phyloP scores from a whole-genome alignment of 2,888 invertebrate species.

The Limnephilus auricula region DNA sequence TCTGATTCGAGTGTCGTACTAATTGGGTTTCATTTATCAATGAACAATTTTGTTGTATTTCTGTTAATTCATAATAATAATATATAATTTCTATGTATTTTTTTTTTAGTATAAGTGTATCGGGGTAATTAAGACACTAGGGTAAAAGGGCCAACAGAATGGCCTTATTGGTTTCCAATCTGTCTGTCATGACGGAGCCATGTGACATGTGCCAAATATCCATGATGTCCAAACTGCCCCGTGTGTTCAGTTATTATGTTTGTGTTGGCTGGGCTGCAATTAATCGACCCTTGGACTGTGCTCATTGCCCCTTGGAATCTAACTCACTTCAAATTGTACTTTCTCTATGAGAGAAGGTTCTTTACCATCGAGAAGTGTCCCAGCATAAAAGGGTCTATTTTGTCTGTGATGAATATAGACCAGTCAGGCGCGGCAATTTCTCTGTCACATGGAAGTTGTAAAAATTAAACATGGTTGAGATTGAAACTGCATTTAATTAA shows the following conservation, averaged over 20 bases:
- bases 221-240: not conserved
- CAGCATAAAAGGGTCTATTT: not conserved
- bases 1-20: not conserved
- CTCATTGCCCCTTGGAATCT: no score
- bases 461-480: not conserved
- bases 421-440: not conserved
- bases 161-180: not conserved
- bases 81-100: not conserved
- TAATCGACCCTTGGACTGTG: not conserved
- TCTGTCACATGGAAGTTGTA: not conserved
- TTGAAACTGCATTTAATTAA: not conserved
- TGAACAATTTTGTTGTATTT: not conserved
- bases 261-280: not conserved
- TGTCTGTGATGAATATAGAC: not conserved
- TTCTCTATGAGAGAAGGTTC: not conserved
- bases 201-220: not conserved
- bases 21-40: not conserved
- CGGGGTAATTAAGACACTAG: not conserved
- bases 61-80: not conserved
- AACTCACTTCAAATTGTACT: not conserved
- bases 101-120: not conserved
- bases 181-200: not conserved
- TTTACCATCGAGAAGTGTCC: not conserved
- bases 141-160: not conserved
- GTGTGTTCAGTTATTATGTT: not conserved